These are phyloP conservation scores for Himalopsyche anomala DNA, from an alignment of 2,888 invertebrate species.

Conservation along the genomic window DNA sequence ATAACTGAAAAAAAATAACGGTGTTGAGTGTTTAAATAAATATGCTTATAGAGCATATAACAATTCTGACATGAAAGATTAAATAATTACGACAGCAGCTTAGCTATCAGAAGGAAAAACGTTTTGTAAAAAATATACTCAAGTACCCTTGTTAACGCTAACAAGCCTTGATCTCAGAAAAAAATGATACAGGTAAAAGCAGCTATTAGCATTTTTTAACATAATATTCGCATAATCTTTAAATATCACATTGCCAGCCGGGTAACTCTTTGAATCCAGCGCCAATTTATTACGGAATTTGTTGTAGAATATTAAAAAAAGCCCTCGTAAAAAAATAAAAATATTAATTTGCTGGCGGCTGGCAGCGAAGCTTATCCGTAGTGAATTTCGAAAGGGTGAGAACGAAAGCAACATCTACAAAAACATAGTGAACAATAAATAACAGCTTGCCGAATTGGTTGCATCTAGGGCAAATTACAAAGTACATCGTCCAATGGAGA, in stretches of 20 bases:
- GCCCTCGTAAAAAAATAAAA: not conserved
- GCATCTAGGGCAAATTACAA: too few relatives aligned
- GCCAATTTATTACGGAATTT: not conserved
- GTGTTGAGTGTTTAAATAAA: too few relatives aligned
- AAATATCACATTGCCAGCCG: constrained; percentile 11
- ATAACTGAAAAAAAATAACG: too few relatives aligned
- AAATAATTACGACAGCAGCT: not conserved
- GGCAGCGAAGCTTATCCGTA: not conserved
- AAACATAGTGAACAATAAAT: too few relatives aligned
- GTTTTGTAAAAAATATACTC: not conserved
- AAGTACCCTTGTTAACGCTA: constrained; percentile 34
- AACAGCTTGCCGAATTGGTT: too few relatives aligned
- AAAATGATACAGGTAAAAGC: constrained; percentile 30
- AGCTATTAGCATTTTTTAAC: constrained; percentile 17
- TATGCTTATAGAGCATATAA: not conserved
- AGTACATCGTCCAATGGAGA: too few relatives aligned
- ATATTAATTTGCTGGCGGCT: not conserved
- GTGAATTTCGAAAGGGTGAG: not conserved
- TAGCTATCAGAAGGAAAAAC: not conserved
- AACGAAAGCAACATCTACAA: too few relatives aligned
- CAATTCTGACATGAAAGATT: constrained; percentile 1
- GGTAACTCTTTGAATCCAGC: constrained; percentile 20
- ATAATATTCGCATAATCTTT: constrained; percentile 30
- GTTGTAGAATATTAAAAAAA: constrained; percentile 27
- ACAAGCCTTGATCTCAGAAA: constrained; percentile 21